A percentile compares a stretch with the other conserved stretches of the same genome.
Conservation (phyloP, 2,113 vertebrate species). For the Eolophus roseicapilla region DNA sequence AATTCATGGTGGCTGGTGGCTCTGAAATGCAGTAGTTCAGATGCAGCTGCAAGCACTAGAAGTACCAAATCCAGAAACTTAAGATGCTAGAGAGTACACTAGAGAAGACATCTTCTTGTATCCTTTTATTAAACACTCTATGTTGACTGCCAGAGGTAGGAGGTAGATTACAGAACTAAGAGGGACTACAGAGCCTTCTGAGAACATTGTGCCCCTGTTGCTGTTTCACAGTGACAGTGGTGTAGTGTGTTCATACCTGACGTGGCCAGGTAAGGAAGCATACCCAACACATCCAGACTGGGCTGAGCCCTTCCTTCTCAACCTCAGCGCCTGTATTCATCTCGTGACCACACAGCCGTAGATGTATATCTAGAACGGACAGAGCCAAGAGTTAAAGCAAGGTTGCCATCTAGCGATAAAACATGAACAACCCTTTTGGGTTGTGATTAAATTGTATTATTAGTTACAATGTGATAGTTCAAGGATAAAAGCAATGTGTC, state of each 20-base stretch:
- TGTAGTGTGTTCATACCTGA: rapidly evolving
- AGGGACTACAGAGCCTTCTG: neutral
- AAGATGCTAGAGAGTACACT: neutral
- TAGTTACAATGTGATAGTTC: neutral
- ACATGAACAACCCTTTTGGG: neutral
- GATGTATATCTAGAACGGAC: neutral
- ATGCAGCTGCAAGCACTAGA: neutral
- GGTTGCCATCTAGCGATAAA: slow-evolving; percentile 43
- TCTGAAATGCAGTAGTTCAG: neutral
- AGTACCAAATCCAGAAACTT: neutral
- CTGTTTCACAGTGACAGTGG: rapidly evolving
- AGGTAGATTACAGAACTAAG: neutral
- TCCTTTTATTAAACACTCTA: neutral
- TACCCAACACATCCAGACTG: neutral
- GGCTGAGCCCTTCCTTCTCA: neutral
- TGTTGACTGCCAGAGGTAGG: neutral
- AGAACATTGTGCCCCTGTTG: rapidly evolving
- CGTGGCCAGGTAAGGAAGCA: neutral
- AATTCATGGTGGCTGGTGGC: neutral
- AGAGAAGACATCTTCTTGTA: neutral
- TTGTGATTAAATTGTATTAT: neutral
- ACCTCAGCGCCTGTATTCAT: neutral
- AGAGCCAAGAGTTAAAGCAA: neutral
- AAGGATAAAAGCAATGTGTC: neutral
- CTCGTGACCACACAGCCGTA: neutral